Evolutionary conservation across 2,797 vertebrate genomes (phyloP), one percentile per base, ranked within the genome.

Genomic region (Sardinella longiceps): DNA sequence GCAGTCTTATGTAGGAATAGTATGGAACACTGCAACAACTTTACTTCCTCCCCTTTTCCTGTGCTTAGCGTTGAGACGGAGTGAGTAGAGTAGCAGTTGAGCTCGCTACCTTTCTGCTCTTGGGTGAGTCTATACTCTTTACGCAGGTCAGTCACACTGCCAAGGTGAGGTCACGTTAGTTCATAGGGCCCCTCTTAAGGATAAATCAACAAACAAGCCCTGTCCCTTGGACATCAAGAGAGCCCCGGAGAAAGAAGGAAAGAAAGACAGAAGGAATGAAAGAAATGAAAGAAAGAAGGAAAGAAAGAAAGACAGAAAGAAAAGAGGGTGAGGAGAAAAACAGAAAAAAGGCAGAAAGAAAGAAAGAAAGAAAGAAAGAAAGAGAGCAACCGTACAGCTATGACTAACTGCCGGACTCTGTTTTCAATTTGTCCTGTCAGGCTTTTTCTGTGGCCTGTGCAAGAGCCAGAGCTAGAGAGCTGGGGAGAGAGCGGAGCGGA

Each of bases 361-460:
- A 66, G 60, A 66, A 23, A 66, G 10, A 82, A 60, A 80, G 30
- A 28, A 12, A 50, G 46, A 30, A 23, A 82, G 70, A 39, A 15
- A 74, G 66, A 33, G 66, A 74, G 66, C 66, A 33, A 74, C 66
- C 23, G 81, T 84, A 77, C 85, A 80, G 80, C 85, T 87, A 63
- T 84, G 81, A 82, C 80, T 80, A 88, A 88, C 86, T 77, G 85
- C 84, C 70, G 82, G 85, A 88, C 86, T 88, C 87, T 88, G 87
- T 84, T 87, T 86, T 88, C 85, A 87, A 89, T 90, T 90, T 89
- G 80, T 88, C 86, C 83, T 86, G 86, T 88, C 86, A 88, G 88
- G 56, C 50, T 51, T 85, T 87, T 80, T 80, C 82, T 28, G 80
- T 60, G 53, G 74, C 25, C 70, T 43, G 60, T 63, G 74, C 51